Evolutionary conservation across 1,140 invertebrate genomes (phyloP).

Genomic region (Vanessa tameamea): DNA sequence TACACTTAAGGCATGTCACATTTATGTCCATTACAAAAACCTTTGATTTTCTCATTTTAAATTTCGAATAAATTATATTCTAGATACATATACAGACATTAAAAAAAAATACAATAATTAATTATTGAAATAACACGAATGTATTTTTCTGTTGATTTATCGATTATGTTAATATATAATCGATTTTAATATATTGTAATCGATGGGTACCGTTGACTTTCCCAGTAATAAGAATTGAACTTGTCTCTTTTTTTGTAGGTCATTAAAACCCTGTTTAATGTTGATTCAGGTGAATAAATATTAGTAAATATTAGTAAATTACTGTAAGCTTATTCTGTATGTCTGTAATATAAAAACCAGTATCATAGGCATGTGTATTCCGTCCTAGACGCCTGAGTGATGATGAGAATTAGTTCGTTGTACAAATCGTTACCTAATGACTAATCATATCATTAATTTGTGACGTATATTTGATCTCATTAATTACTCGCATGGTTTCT

Average conservation of each 20-base stretch:
- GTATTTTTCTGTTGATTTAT: neutral
- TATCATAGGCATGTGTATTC: neutral
- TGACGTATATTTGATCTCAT: no score
- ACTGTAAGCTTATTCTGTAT: neutral
- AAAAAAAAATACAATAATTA: no score
- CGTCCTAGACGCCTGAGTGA: neutral
- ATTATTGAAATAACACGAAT: no score
- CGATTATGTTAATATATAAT: neutral
- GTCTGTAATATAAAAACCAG: neutral
- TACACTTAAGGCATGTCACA: neutral
- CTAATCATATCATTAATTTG: neutral
- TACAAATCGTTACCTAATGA: neutral
- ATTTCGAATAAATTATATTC: no score
- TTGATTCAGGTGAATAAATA: conserved; percentile 20
- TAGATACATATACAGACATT: no score
- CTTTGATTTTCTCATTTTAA: no score
- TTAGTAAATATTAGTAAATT: conserved; percentile 1
- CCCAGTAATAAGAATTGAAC: neutral
- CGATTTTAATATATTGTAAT: neutral
- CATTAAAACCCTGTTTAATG: conserved; percentile 29
- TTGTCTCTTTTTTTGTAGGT: conserved; percentile 25
- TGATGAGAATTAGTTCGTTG: neutral
- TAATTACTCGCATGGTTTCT: no score
- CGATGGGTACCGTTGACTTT: neutral
- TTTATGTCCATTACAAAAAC: neutral